These are phyloP conservation scores for Ditylenchus dipsaci DNA, from an alignment of 1,140 invertebrate genomes.

Conservation along the genomic window DNA sequence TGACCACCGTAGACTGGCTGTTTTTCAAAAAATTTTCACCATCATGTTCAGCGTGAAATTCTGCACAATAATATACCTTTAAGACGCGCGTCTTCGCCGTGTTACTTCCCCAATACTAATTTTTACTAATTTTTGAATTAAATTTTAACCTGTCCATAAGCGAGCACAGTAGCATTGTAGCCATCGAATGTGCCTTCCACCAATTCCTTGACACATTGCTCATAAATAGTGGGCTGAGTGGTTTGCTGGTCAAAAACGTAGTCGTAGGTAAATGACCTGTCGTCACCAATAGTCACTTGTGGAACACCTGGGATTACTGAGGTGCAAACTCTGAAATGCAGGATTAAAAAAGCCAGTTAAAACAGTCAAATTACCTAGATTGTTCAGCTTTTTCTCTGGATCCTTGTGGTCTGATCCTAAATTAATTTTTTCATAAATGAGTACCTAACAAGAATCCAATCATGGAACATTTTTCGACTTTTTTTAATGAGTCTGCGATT, in stretches of 20 bases:
- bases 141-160: slow-evolving; percentile 62
- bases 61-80: no score
- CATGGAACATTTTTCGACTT: no score
- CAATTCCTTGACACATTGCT: slow-evolving; percentile 68
- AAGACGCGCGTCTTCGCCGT: no score
- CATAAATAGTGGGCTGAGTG: slow-evolving; percentile 73
- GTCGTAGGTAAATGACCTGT: slow-evolving; percentile 82
- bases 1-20: no score
- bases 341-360: no score
- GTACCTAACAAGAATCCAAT: no score
- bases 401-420: slow-evolving; percentile 86
- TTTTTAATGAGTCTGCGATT: no score
- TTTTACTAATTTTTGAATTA: no score
- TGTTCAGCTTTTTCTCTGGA: slow-evolving; percentile 86
- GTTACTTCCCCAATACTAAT: no score
- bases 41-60: no score
- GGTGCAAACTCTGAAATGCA: slow-evolving; percentile 72
- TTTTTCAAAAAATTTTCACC: no score
- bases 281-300: slow-evolving; percentile 84
- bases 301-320: slow-evolving; percentile 70
- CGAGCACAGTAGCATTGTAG: slow-evolving; percentile 64
- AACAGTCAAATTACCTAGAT: slow-evolving; percentile 65
- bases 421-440: no score
- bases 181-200: slow-evolving; percentile 65
- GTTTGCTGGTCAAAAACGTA: slow-evolving; percentile 72